Evolutionary conservation across 2,888 invertebrate species (phyloP).

Genomic region (Choristoneura rosaceana): DNA sequence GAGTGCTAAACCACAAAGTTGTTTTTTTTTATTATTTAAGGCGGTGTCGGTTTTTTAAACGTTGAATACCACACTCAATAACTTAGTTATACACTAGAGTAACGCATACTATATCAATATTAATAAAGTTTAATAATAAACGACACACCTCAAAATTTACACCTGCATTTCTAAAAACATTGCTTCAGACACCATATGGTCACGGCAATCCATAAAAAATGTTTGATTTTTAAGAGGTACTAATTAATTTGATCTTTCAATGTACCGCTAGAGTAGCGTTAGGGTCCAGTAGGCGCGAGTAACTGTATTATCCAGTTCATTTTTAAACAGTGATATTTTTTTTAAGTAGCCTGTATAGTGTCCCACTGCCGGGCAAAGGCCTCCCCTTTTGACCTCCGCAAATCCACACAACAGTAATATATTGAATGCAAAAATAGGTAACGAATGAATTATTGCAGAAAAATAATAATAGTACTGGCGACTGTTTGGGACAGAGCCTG

Average conservation of each 20-base stretch:
- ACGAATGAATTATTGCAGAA: no score
- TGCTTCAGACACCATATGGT: constrained; percentile 25
- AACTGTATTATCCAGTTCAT: neutral
- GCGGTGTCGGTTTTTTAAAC: no score
- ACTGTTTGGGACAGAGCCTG: no score
- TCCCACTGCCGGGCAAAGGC: no score
- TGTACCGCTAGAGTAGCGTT: constrained; percentile 22
- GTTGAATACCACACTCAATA: neutral
- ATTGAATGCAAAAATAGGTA: neutral
- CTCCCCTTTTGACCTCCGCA: no score
- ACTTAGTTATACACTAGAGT: neutral
- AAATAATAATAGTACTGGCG: no score
- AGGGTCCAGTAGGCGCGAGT: constrained; percentile 13
- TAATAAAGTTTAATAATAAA: constrained; percentile 18
- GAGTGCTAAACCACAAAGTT: no score
- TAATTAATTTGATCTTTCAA: constrained; percentile 40
- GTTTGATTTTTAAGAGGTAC: constrained; percentile 40
- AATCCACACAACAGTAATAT: neutral
- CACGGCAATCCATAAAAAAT: constrained; percentile 26
- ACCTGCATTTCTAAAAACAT: constrained; percentile 28
- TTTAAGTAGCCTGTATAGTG: no score
- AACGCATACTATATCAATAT: constrained; percentile 22
- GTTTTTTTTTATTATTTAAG: no score
- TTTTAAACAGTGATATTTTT: neutral
- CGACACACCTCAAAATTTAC: constrained; percentile 17